Evolutionary conservation across 2,797 vertebrate genomes (phyloP).

Genomic region (Poliocrania exsul): DNA sequence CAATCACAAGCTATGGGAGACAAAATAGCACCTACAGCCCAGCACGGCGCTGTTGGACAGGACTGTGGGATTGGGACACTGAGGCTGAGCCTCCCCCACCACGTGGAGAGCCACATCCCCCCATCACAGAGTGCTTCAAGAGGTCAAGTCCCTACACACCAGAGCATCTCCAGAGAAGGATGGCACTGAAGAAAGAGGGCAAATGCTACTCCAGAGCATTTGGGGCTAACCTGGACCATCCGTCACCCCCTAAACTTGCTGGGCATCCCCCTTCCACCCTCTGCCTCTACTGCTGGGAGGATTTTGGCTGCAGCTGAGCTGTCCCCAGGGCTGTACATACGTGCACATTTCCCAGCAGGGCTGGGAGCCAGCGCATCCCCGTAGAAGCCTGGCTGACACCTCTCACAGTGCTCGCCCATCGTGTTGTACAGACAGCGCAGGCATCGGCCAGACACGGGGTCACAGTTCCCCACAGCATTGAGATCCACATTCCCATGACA

Average conservation of each 20-base stretch:
- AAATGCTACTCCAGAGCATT: neutral
- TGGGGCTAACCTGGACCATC: neutral
- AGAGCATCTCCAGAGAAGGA: neutral
- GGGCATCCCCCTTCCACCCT: neutral
- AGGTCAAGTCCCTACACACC: neutral
- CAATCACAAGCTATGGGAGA: slow-evolving; percentile 84
- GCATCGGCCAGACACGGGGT: slow-evolving; percentile 84
- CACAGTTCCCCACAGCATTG: slow-evolving; percentile 88
- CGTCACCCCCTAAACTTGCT: neutral
- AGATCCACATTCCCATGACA: slow-evolving; percentile 88
- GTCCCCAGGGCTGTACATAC: slow-evolving; percentile 71
- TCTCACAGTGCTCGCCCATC: slow-evolving; percentile 82
- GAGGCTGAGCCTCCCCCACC: neutral
- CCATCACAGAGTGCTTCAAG: neutral
- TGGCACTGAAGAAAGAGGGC: neutral
- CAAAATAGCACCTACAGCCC: neutral
- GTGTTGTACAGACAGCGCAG: slow-evolving; percentile 89
- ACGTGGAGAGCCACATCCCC: accelerated
- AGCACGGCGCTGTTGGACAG: neutral
- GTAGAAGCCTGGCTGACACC: slow-evolving; percentile 83
- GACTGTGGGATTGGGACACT: neutral
- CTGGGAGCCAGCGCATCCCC: slow-evolving; percentile 76
- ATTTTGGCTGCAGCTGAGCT: neutral
- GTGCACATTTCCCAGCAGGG: slow-evolving; percentile 76
- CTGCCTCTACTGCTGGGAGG: neutral